phyloP scores from a whole-genome alignment of 1,140 invertebrate genomes.

The Mya arenaria region DNA sequence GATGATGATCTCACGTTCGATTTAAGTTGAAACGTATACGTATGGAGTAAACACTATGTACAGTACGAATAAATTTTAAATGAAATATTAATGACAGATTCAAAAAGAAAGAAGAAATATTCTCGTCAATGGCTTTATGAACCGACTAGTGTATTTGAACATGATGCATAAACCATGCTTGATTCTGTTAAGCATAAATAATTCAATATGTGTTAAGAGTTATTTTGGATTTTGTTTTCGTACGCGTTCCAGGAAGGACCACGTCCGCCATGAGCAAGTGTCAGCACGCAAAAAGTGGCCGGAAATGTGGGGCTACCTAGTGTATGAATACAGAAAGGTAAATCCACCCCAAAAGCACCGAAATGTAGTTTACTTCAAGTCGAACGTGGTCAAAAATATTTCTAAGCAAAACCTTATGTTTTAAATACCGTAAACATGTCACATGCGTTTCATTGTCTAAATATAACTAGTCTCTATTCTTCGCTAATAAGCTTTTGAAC shows the following conservation, averaged over 20 bases:
- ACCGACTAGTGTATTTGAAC: no score
- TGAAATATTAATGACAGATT: no score
- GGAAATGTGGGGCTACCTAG: conserved; percentile 64
- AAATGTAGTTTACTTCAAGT: background rate
- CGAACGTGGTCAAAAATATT: background rate
- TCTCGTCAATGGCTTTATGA: no score
- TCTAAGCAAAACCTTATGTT: background rate
- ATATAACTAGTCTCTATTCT: no score
- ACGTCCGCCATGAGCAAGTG: conserved; percentile 55
- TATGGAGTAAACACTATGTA: no score
- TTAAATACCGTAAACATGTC: background rate
- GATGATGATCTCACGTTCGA: no score
- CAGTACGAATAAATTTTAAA: no score
- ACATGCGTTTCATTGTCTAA: background rate
- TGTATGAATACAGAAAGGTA: conserved; percentile 62
- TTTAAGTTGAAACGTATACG: no score
- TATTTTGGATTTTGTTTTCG: background rate
- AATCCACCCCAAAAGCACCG: background rate
- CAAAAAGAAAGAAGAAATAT: no score
- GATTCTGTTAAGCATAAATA: no score
- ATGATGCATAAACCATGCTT: no score
- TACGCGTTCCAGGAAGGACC: conserved; percentile 55
- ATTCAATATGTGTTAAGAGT: background rate
- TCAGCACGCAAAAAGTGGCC: conserved; percentile 62
- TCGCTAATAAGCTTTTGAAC: no score